phyloP scores from a whole-genome alignment of 2,113 vertebrate genomes.

The Actenoides lindsayi region DNA sequence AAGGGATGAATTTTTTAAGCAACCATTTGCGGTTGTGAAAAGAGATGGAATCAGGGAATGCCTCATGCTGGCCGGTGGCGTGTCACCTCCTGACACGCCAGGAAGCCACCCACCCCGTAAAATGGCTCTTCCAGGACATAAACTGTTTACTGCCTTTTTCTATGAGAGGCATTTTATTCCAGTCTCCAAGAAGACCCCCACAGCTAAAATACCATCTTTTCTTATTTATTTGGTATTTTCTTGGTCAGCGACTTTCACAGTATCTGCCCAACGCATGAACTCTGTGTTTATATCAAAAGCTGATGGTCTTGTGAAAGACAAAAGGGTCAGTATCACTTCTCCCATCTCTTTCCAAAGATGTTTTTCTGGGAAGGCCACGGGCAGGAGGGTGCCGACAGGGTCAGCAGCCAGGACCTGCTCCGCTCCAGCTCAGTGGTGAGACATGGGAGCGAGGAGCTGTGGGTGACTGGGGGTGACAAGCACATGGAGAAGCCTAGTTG shows the following conservation, averaged over 20 bases:
- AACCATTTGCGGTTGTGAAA: neutral
- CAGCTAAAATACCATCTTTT: neutral
- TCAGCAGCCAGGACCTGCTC: neutral
- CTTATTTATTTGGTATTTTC: constrained; percentile 12
- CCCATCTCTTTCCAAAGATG: neutral
- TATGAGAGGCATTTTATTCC: neutral
- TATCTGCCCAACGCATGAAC: constrained; percentile 1
- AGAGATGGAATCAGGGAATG: neutral
- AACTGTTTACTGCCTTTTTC: neutral
- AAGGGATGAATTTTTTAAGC: neutral
- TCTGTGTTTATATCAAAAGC: constrained; percentile 37
- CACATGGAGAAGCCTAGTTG: neutral
- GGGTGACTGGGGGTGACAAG: neutral
- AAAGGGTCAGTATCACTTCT: neutral
- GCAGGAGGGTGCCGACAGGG: neutral
- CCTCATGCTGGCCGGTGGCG: neutral
- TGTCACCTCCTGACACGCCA: neutral
- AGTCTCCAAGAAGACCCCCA: neutral
- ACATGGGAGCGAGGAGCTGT: neutral
- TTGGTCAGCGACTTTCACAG: constrained; percentile 10
- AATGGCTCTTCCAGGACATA: neutral
- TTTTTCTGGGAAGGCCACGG: neutral
- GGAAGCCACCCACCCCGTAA: neutral
- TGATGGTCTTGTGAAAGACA: constrained; percentile 29
- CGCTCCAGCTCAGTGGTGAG: fast-evolving